Conservation (phyloP, 2,797 vertebrate species). For the Sciurus carolinensis region DNA sequence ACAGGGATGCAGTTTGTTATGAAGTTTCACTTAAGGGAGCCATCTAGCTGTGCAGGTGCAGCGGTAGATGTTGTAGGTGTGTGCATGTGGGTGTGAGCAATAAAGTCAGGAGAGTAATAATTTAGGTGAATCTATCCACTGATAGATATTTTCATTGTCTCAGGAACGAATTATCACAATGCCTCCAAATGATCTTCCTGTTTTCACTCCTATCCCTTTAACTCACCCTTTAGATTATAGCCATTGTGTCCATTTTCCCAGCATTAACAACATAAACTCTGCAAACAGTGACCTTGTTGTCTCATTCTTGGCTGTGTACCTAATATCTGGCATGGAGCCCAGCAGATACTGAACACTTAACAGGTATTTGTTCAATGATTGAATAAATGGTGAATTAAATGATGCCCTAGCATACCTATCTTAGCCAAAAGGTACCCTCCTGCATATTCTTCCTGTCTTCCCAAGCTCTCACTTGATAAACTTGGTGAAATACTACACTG, state of each 20-base stretch:
- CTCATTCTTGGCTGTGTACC: neutral
- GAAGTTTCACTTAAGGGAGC: too few species aligned
- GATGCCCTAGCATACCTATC: neutral
- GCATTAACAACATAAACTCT: neutral
- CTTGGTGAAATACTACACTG: neutral
- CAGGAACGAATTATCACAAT: neutral
- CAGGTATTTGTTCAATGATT: neutral
- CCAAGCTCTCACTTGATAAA: neutral
- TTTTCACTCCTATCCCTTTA: neutral
- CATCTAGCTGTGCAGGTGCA: neutral
- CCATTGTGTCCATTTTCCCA: neutral
- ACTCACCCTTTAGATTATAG: neutral
- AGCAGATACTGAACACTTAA: neutral
- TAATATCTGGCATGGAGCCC: neutral
- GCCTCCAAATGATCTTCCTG: neutral
- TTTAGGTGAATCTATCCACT: neutral
- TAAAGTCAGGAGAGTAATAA: neutral
- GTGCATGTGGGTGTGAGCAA: rapidly evolving
- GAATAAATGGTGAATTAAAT: neutral
- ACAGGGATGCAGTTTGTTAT: neutral
- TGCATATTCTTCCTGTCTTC: neutral
- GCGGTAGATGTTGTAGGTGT: neutral
- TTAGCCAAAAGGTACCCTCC: neutral
- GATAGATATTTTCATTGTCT: neutral
- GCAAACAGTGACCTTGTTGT: neutral